Evolutionary conservation across 2,797 vertebrate genomes (phyloP).

Genomic region (Oreochromis grahami): DNA sequence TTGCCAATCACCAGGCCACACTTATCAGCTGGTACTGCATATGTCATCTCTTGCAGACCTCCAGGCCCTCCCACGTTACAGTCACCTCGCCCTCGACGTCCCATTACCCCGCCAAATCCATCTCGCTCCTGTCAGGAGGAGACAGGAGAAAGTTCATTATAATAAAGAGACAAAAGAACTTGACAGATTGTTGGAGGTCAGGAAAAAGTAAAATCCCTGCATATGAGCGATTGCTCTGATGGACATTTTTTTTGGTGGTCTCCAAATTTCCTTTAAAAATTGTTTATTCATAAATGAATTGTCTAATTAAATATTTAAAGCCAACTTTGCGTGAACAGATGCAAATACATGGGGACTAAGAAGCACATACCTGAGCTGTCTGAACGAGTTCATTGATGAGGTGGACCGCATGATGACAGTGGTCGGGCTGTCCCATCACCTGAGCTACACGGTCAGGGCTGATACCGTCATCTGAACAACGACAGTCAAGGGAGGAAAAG

Average conservation of each 20-base stretch:
- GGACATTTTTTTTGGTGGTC: neutral
- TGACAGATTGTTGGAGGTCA: neutral
- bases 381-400: conserved; percentile 96
- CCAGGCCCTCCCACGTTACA: conserved; percentile 84
- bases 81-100: conserved; percentile 87
- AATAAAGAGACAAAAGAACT: neutral
- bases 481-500: neutral
- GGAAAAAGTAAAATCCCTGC: neutral
- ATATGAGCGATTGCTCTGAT: neutral
- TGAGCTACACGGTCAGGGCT: conserved; percentile 93
- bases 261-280: neutral
- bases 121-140: conserved; percentile 84
- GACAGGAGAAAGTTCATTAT: neutral
- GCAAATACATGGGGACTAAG: neutral
- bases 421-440: conserved; percentile 94
- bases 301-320: neutral
- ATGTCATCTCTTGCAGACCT: conserved; percentile 93
- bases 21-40: conserved; percentile 94
- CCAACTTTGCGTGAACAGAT: neutral
- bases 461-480: conserved; percentile 89
- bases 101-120: conserved; percentile 85
- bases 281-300: neutral
- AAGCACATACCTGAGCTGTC: conserved; percentile 86
- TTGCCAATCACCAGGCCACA: conserved; percentile 97
- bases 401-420: conserved; percentile 95